These are phyloP conservation scores for Phalacrocorax pelagicus DNA, from an alignment of 2,113 vertebrate genomes.

Conservation along the genomic window DNA sequence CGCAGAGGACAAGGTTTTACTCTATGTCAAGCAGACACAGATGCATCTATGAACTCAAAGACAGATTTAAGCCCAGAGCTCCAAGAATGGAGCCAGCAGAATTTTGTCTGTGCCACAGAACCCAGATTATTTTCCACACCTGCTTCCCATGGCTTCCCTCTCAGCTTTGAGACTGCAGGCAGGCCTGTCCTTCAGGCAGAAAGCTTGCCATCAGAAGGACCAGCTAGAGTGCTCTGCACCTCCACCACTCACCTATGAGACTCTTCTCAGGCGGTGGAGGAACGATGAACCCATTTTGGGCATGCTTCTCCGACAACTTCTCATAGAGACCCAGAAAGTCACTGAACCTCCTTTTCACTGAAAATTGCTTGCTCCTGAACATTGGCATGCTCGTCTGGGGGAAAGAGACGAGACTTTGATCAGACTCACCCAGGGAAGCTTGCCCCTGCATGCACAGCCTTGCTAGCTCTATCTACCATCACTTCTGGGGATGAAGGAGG, in stretches of 20 bases:
- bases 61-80: background rate
- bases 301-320: slow-evolving; percentile 92
- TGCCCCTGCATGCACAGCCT: background rate
- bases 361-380: slow-evolving; percentile 90
- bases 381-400: slow-evolving; percentile 89
- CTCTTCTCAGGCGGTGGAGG: slow-evolving; percentile 96
- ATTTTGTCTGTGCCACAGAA: background rate
- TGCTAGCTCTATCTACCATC: background rate
- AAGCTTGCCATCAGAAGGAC: background rate
- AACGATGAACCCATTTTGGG: slow-evolving; percentile 91
- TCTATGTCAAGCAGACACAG: background rate
- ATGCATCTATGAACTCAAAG: background rate
- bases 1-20: background rate
- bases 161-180: background rate
- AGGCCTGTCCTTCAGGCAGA: background rate
- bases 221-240: background rate
- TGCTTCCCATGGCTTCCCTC: background rate
- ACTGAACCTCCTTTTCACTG: slow-evolving; percentile 94
- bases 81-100: background rate
- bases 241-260: slow-evolving; percentile 84
- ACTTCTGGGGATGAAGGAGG: background rate
- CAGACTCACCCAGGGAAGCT: background rate
- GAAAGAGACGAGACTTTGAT: background rate
- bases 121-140: background rate
- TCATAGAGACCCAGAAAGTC: slow-evolving; percentile 97